Conservation (phyloP, 2,113 vertebrate genomes). For the Melanerpes formicivorus region DNA sequence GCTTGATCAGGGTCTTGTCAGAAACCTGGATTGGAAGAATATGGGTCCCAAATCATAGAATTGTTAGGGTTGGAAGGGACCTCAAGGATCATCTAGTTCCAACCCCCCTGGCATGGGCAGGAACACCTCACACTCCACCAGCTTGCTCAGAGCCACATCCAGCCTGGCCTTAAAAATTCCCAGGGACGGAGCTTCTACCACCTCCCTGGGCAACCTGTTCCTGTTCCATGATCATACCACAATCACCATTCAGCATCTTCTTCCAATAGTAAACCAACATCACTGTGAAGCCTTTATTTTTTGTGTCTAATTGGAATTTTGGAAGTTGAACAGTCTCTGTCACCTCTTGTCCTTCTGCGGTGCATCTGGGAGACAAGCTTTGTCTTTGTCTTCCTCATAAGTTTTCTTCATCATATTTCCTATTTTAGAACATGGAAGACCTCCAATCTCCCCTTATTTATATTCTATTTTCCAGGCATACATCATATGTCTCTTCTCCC, state of each 20-base stretch:
- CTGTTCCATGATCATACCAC: too few relatives aligned
- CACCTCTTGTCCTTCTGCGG: background rate
- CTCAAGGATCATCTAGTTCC: too few relatives aligned
- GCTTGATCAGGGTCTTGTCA: background rate
- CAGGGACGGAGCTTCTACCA: too few relatives aligned
- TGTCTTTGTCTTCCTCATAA: background rate
- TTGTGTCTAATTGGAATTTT: background rate
- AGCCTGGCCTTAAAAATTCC: too few relatives aligned
- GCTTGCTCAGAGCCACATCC: too few relatives aligned
- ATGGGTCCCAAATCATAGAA: background rate
- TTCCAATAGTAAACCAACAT: background rate
- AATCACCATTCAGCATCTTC: background rate
- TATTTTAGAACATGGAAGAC: background rate
- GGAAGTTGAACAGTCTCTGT: background rate
- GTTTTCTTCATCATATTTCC: background rate
- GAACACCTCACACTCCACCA: too few relatives aligned
- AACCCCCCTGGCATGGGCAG: too few relatives aligned
- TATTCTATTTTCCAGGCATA: background rate
- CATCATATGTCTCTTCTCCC: too few relatives aligned
- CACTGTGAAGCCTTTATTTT: background rate
- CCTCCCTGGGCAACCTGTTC: too few relatives aligned
- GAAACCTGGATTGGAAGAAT: background rate
- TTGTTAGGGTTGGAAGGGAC: too few relatives aligned
- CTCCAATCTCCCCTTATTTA: background rate
- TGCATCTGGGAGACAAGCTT: background rate